Evolutionary conservation across 2,113 vertebrate species (phyloP).

Genomic region (Irena cyanogastra): DNA sequence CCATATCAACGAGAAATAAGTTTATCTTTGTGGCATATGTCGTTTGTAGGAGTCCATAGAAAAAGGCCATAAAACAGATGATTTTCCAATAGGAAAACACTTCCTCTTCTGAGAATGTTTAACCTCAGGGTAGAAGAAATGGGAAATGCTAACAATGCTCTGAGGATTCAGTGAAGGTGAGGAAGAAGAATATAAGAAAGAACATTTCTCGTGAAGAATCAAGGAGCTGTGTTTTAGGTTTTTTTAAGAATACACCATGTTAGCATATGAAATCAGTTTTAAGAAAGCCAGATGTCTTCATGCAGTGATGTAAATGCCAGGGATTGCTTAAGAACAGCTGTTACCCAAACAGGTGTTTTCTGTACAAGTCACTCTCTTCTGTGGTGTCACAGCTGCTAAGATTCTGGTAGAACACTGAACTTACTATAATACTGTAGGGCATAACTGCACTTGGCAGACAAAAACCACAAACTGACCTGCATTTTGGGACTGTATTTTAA

Average conservation of each 20-base stretch:
- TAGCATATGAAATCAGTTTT: neutral
- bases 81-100: neutral
- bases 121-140: neutral
- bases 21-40: neutral
- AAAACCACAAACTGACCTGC: neutral
- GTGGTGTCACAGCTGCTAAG: neutral
- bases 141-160: neutral
- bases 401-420: neutral
- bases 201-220: neutral
- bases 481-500: neutral
- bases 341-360: neutral
- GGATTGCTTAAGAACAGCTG: neutral
- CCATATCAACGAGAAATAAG: neutral
- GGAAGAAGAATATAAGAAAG: neutral
- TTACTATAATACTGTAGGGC: neutral
- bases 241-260: neutral
- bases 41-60: neutral
- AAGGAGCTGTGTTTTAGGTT: neutral
- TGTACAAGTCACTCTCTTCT: neutral
- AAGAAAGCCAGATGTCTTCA: neutral
- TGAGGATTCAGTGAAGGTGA: neutral
- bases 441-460: neutral
- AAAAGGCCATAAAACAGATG: neutral
- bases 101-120: neutral
- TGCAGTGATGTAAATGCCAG: neutral